Percentiles rank a stretch among this genome's conserved stretches.
phyloP scores from a whole-genome alignment of 2,113 vertebrate species.

The Tyto alba region DNA sequence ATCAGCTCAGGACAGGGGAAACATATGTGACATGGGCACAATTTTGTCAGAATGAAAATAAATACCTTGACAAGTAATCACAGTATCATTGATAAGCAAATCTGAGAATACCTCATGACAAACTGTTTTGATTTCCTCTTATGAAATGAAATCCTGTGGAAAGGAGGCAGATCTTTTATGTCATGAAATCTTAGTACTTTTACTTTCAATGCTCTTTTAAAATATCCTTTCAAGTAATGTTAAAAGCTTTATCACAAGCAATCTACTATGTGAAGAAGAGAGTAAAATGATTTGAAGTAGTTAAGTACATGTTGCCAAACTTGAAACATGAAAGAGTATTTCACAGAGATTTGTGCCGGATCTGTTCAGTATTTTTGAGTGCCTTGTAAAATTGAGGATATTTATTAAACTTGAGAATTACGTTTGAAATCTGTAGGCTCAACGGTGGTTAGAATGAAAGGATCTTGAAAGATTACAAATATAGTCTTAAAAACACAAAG shows the following conservation, averaged over 20 bases:
- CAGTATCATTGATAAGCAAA: not conserved
- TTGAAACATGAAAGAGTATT: not conserved
- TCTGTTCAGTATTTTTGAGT: not conserved
- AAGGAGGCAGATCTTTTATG: not conserved
- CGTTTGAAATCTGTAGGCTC: not conserved
- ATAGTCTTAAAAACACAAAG: not conserved
- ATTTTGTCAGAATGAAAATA: not conserved
- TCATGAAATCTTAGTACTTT: not conserved
- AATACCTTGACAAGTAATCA: not conserved
- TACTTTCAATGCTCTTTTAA: not conserved
- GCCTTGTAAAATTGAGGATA: not conserved
- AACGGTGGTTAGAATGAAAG: not conserved
- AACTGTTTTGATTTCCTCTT: not conserved
- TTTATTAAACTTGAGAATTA: not conserved
- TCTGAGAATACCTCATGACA: not conserved
- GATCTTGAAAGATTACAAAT: not conserved
- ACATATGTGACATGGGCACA: accelerated
- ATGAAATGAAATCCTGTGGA: not conserved
- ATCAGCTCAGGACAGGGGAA: not conserved
- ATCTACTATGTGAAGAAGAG: not conserved
- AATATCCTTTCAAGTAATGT: not conserved
- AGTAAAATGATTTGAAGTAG: not conserved
- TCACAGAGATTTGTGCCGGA: not conserved
- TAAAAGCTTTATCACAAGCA: not conserved
- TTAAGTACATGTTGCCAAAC: not conserved